Percentiles rank a stretch among this genome's conserved stretches.
Evolutionary conservation across 2,797 vertebrate genomes (phyloP).

Genomic region (Amblyopsis hoosieri): DNA sequence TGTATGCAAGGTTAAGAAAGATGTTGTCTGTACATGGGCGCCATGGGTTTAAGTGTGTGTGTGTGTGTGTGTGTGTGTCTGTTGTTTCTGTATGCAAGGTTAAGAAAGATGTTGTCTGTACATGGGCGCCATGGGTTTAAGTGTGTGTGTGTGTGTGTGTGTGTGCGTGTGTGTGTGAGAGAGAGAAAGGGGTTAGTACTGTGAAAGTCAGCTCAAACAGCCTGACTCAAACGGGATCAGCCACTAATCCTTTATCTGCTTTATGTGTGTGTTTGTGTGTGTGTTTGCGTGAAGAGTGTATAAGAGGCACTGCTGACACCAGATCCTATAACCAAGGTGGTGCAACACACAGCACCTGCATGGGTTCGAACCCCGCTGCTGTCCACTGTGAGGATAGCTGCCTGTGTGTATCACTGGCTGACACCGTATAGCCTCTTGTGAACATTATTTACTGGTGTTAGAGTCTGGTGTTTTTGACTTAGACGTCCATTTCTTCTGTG

Average conservation of each 20-base stretch:
- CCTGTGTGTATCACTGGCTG: too few relatives aligned
- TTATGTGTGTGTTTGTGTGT: slow-evolving; percentile 25
- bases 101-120: slow-evolving; percentile 10
- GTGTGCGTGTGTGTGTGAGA: slow-evolving; percentile 20
- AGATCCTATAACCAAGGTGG: too few relatives aligned
- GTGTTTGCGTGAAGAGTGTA: neutral
- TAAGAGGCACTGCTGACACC: too few relatives aligned
- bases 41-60: slow-evolving; percentile 3
- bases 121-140: neutral
- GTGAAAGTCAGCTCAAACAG: slow-evolving; percentile 70
- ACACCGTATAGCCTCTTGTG: too few relatives aligned
- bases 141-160: slow-evolving; percentile 4
- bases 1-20: slow-evolving; percentile 17
- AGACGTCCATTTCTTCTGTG: too few relatives aligned
- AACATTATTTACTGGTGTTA: too few relatives aligned
- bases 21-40: neutral
- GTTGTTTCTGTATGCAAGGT: slow-evolving; percentile 14
- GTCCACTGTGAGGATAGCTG: too few relatives aligned
- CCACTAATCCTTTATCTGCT: slow-evolving; percentile 74
- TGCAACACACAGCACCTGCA: neutral
- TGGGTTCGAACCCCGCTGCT: too few relatives aligned
- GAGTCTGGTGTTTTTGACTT: too few relatives aligned
- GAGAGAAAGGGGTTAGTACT: slow-evolving; percentile 30
- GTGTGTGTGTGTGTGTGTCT: neutral
- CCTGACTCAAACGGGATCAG: slow-evolving; percentile 73